Conservation (phyloP, 2,888 invertebrate species). For the Limenitis arthemis region DNA sequence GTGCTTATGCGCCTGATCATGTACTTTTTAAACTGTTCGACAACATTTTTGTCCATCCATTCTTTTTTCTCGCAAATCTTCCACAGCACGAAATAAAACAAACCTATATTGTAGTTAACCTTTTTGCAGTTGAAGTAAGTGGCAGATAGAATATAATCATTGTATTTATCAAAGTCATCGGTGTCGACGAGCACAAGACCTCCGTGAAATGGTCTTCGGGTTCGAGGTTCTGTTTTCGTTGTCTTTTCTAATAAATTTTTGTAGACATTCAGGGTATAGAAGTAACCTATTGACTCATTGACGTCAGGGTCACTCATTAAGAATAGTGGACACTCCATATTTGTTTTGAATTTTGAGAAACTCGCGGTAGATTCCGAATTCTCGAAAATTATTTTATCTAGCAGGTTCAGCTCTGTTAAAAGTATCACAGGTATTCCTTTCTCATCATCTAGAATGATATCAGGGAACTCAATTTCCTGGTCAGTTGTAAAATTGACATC, state of each 20-base stretch:
- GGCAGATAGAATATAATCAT: conserved; percentile 39
- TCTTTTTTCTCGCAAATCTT: conserved; percentile 39
- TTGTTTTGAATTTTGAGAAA: conserved; percentile 34
- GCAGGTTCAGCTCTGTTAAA: conserved; percentile 30
- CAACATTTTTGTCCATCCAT: conserved; percentile 41
- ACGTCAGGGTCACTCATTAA: conserved; percentile 33
- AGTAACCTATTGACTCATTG: conserved; percentile 38
- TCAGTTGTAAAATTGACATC: too few relatives aligned
- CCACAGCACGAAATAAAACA: conserved; percentile 39
- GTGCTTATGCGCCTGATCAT: conserved; percentile 32
- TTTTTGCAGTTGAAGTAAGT: conserved; percentile 39
- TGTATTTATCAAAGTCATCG: conserved; percentile 38
- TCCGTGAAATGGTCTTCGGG: conserved; percentile 34
- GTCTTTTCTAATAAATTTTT: conserved; percentile 31
- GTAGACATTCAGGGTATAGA: conserved; percentile 38
- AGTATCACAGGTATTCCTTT: conserved; percentile 40
- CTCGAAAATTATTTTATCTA: conserved; percentile 34
- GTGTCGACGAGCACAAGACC: conserved; percentile 37
- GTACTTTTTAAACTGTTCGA: conserved; percentile 36
- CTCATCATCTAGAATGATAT: conserved; percentile 23
- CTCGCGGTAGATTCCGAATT: conserved; percentile 23
- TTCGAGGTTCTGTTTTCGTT: conserved; percentile 35
- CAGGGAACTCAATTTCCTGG: too few relatives aligned
- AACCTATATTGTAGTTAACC: conserved; percentile 34
- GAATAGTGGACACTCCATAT: conserved; percentile 37